These are phyloP conservation scores for Lymantria monacha DNA, from an alignment of 2,888 invertebrate genomes.

Conservation along the genomic window DNA sequence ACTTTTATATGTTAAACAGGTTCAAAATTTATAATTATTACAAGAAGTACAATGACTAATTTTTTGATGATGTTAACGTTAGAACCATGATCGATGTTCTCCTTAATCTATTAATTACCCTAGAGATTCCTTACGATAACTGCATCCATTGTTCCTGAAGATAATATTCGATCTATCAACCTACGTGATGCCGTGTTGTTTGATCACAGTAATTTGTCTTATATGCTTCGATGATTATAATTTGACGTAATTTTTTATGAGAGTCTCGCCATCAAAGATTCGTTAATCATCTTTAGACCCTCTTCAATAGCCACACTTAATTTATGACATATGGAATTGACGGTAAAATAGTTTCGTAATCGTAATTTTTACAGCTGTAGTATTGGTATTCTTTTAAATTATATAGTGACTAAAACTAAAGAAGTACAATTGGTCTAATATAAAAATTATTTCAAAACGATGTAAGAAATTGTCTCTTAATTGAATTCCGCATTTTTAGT, in stretches of 20 bases:
- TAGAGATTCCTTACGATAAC: constrained; percentile 62
- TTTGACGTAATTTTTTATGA: constrained; percentile 40
- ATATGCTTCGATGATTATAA: constrained; percentile 57
- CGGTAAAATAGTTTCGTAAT: constrained; percentile 24
- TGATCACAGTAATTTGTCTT: constrained; percentile 71
- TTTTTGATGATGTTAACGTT: not conserved
- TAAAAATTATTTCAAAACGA: constrained; percentile 12
- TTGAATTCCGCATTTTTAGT: constrained; percentile 45
- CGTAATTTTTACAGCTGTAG: constrained; percentile 1
- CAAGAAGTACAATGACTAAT: not conserved
- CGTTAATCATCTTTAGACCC: constrained; percentile 31
- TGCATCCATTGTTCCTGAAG: constrained; percentile 67
- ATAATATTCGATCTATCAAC: constrained; percentile 69
- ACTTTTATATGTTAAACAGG: not conserved
- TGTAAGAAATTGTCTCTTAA: constrained; percentile 18
- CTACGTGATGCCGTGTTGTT: constrained; percentile 71
- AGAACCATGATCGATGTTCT: constrained; percentile 63
- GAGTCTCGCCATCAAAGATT: constrained; percentile 20
- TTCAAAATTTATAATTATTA: not conserved
- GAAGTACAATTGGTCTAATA: not conserved
- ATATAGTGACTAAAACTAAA: too few species aligned
- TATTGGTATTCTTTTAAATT: not conserved
- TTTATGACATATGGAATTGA: constrained; percentile 29
- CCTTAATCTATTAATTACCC: constrained; percentile 74
- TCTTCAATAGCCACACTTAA: constrained; percentile 14